Evolutionary conservation across 2,113 vertebrate genomes (phyloP), one percentile per base, ranked within the genome.

Genomic region (Empidonax traillii): DNA sequence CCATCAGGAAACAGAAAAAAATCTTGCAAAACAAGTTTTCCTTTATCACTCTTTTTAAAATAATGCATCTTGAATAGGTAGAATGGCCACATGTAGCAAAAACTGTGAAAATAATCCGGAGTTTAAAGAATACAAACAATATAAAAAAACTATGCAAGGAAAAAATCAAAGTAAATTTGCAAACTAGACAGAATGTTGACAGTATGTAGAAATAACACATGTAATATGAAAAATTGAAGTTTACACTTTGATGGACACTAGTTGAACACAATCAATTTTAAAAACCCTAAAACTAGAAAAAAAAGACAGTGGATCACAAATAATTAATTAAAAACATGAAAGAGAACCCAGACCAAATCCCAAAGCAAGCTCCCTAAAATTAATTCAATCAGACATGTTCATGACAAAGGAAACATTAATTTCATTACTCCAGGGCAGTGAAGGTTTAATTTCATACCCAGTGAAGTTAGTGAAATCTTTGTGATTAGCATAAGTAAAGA

Each of bases 301-400:
- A 44, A 44, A 66, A 80, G n/a, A 43, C 9, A 10, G 55, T 71
- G 55, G 44, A 78, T 95, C 1, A 2, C 65, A 95, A 89, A 77
- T 87, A 92, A 93, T 92, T 93, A 92, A 79, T 83, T 95, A 81
- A 84, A 76, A 94, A 35, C 72, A 69, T 66, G 75, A 90, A 94
- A 78, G 46, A 91, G 31, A 93, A 69, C 18, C 20, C 6, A 73
- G 62, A 88, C 58, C 31, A 88, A 94, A 90, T 95, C 79, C 82
- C 75, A 90, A 77, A 92, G 73, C 66, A 82, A 65, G 27, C 19
- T 87, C 35, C 67, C 87, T 67, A 56, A 76, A 89, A 92, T 95
- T 95, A 94, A 94, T 92, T 94, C 37, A 82, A 53, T 68, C 77
- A 96, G 62, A 85, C 53, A 58, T 46, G 51, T 89, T 87, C 63